phyloP scores from a whole-genome alignment of 2,888 invertebrate species.

The Helicoverpa assulta region DNA sequence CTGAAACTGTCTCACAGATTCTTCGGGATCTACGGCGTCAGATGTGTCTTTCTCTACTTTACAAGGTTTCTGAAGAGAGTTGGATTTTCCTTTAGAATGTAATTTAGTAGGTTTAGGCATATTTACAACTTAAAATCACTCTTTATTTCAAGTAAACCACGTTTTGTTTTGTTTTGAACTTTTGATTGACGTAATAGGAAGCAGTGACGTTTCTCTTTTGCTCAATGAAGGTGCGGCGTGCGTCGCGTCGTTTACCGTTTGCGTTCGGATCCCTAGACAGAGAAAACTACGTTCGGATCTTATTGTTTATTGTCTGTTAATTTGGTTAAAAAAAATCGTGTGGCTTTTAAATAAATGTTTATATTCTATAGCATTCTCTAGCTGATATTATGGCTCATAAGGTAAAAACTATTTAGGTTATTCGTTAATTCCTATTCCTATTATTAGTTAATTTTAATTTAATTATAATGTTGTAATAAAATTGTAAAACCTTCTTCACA shows the following conservation, averaged over 20 bases:
- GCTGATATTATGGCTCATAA: too few relatives aligned
- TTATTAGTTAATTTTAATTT: too few relatives aligned
- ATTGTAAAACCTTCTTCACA: not conserved
- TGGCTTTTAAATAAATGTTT: too few relatives aligned
- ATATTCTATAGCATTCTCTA: too few relatives aligned
- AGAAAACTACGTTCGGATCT: too few relatives aligned
- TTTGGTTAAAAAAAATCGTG: too few relatives aligned
- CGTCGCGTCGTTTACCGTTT: constrained; percentile 1
- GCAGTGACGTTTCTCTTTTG: constrained; percentile 34
- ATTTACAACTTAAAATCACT: constrained; percentile 24
- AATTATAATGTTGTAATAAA: not conserved
- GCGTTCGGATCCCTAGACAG: constrained; percentile 17
- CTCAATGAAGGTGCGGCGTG: constrained; percentile 43
- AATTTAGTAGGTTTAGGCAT: constrained; percentile 87
- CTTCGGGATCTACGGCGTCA: constrained; percentile 78
- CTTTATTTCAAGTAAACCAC: constrained; percentile 59
- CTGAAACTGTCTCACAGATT: constrained; percentile 92
- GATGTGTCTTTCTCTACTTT: constrained; percentile 75
- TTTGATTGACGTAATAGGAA: constrained; percentile 50
- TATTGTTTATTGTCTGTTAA: too few relatives aligned
- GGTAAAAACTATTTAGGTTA: too few relatives aligned
- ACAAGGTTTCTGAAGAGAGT: constrained; percentile 80
- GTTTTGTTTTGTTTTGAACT: constrained; percentile 72
- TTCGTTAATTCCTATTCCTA: too few relatives aligned
- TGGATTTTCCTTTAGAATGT: constrained; percentile 83